phyloP scores from a whole-genome alignment of 2,888 invertebrate species.

The Odontothrips loti region DNA sequence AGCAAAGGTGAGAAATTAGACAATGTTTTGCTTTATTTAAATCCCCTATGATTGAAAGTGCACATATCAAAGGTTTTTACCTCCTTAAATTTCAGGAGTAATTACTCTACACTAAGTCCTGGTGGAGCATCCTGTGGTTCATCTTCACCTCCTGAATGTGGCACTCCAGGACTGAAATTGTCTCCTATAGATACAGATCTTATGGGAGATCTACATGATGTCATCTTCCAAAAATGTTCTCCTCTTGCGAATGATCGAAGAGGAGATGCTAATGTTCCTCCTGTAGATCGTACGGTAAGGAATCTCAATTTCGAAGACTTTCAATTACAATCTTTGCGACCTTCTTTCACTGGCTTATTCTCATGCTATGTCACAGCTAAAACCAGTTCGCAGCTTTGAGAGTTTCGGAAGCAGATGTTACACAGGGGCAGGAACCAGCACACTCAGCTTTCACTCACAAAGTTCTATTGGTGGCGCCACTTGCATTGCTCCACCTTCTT shows the following conservation, averaged over 20 bases:
- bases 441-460: constrained; percentile 44
- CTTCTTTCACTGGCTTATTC: constrained; percentile 23
- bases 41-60: background rate
- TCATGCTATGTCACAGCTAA: constrained; percentile 50
- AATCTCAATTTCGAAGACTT: background rate
- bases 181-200: constrained; percentile 55
- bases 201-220: constrained; percentile 62
- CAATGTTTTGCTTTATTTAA: background rate
- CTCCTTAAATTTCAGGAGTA: background rate
- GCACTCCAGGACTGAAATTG: constrained; percentile 48
- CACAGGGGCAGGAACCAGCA: constrained; percentile 44
- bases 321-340: constrained; percentile 28
- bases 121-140: background rate
- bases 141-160: constrained; percentile 52
- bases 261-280: constrained; percentile 52
- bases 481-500: constrained; percentile 35
- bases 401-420: constrained; percentile 47
- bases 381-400: constrained; percentile 59
- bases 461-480: constrained; percentile 44
- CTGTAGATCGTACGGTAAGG: constrained; percentile 52
- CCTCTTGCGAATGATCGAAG: constrained; percentile 39
- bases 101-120: constrained; percentile 4
- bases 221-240: constrained; percentile 49
- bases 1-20: background rate
- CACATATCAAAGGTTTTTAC: background rate